Base-by-base conservation (phyloP, 1,140 invertebrate species). In the Caenorhabditis tropicalis region DNA sequence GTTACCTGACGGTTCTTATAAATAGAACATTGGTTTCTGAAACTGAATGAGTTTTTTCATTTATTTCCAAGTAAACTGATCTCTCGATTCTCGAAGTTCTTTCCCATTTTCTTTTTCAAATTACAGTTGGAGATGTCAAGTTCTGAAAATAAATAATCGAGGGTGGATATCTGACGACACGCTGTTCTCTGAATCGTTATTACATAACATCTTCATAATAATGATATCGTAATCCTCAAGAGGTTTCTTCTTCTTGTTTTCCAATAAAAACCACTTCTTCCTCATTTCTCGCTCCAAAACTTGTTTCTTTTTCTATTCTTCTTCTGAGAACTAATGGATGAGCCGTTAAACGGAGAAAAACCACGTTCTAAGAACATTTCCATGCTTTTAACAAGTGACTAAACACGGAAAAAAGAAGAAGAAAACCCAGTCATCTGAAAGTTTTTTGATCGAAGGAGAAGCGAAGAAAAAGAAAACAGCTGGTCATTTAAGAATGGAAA, bases 301-400 rank as follows among this genome's bases (percentile, higher is more conserved):
- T 56, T 56, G n/a, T 56, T 56, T 56, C n/a, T 56, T 51, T 19
- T 19, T 51, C n/a, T 5, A 27, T n/a, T 24, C 21, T 56, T 56
- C 53, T 56, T 56, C 53, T n/a, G 21, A 56, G 53, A 56, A 56
- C 53, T 56, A 56, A 56, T 56, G 24, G 53, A 56, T 56, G 53
- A 56, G 24, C 53, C 15, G 5, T 43, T 43, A 6, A 5, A 43
- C 24, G n/a, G n/a, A 51, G 7, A n/a, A 16, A 51, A 51, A 51
- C 15, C 19, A n/a, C 21, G 5, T 56, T 56, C 53, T 15, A 12
- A 3, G 53, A 56, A 56, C 24, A 56, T 27, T 56, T 21, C 21
- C n/a, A n/a, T 51, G 16, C n/a, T 56, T 56, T 56, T 27, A 6
- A 6, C 24, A 27, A 29, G 10, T 29, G 53, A 56, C 21, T 56